Evolutionary conservation across 2,113 vertebrate genomes (phyloP), one percentile per base, ranked within the genome.

Genomic region (Zosterops japonicus): DNA sequence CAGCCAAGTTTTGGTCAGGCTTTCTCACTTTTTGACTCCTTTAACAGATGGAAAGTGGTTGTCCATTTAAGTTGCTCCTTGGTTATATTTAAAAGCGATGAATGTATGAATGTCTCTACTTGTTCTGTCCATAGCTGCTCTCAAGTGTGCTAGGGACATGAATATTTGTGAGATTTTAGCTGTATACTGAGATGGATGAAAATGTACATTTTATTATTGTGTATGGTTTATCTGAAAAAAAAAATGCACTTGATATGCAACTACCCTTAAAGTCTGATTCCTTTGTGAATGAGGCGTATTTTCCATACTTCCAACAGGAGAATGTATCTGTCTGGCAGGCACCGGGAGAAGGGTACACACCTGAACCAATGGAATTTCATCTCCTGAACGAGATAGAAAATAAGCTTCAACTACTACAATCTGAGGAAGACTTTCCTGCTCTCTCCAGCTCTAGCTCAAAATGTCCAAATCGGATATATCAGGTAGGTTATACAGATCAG

Each of bases 341-440:
- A 75, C 98, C 96, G 41, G 98, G 97, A 84, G 98, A 98, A 79
- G 99, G 98, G 8, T 99, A 98, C 68, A 97, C 97, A 71, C 98
- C 98, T 5, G 98, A 98, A 61, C 96, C 79, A 0, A 95, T 65
- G 14, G 98, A 99, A 89, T 97, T 98, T 70, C 89, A 98, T 85
- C 98, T 98, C 55, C 98, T 99, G 74, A 97, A 90, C 41, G 96
- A 98, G 87, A 99, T 99, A 33, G 98, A 99, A 63, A 90, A 94
- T 90, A 99, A 98, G 87, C 98, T 99, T 35, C 96, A 98, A 74
- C 94, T 93, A 14, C 91, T 98, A 7, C 93, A 98, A 10, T 97
- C 97, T 60, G 69, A 59, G 27, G 93, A 97, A 42, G 86, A 92
- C 64, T 96, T 95, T 57, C 78, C 95, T 77, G 65, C 70, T 15